Conservation (phyloP, 2,888 invertebrate species). For the Lordiphosa andalusiaca region DNA sequence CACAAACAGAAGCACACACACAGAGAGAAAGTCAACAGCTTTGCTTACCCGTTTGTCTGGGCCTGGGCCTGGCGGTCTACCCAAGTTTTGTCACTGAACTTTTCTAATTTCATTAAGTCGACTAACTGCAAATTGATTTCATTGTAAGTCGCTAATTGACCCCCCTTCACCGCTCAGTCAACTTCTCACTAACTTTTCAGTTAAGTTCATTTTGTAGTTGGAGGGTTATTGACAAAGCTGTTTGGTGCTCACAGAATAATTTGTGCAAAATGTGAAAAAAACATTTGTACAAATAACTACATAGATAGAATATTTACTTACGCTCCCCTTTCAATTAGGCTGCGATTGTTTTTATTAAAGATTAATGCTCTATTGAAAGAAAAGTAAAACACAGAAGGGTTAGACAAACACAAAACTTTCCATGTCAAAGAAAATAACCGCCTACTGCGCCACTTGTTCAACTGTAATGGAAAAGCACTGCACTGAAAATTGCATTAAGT, state of each 20-base stretch:
- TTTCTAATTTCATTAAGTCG: constrained; percentile 65
- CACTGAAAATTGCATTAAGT: too few species aligned
- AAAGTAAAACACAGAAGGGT: too few species aligned
- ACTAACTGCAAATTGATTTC: constrained; percentile 66
- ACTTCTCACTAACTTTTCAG: constrained; percentile 34
- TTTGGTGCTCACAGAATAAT: neutral
- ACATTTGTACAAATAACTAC: constrained; percentile 6
- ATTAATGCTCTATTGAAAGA: too few species aligned
- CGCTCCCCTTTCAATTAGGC: constrained; percentile 2
- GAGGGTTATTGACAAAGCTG: neutral
- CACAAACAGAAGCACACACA: neutral
- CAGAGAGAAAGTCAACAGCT: constrained; percentile 7
- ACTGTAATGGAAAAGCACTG: too few species aligned
- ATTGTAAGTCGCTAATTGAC: constrained; percentile 66
- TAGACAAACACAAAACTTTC: too few species aligned
- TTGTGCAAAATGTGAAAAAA: neutral
- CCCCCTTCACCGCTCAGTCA: constrained; percentile 13
- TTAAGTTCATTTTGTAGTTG: constrained; percentile 14
- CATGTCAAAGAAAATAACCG: too few species aligned
- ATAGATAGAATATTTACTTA: constrained; percentile 5
- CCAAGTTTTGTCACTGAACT: constrained; percentile 64
- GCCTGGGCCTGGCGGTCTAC: constrained; percentile 3
- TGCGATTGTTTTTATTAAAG: neutral
- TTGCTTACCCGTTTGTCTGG: constrained; percentile 1
- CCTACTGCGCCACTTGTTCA: too few species aligned